A percentile compares a stretch with the other conserved stretches of the same genome.
These are phyloP conservation scores for Drosophila micromelanica DNA, from an alignment of 1,140 invertebrate genomes.

Conservation along the genomic window DNA sequence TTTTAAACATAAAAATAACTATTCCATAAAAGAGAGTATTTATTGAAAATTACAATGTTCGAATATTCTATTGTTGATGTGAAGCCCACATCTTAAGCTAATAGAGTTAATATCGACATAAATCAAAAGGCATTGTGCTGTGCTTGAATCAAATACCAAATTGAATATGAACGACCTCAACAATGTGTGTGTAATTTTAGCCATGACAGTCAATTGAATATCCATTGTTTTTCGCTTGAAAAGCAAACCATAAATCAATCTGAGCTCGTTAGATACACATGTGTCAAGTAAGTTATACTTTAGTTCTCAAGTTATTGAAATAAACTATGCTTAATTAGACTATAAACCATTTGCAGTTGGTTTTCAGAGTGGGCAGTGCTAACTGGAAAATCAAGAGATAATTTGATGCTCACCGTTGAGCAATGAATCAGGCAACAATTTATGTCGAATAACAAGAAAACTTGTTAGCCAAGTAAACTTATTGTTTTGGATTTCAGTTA, in stretches of 20 bases:
- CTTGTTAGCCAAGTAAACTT: conserved; percentile 20
- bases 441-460: conserved; percentile 22
- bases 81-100: neutral
- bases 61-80: neutral
- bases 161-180: conserved; percentile 43
- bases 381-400: neutral
- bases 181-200: conserved; percentile 53
- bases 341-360: neutral
- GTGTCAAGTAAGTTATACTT: neutral
- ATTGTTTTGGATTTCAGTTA: conserved; percentile 22
- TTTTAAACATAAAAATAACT: too few relatives aligned
- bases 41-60: neutral
- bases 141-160: neutral
- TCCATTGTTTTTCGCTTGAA: conserved; percentile 46
- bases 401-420: neutral
- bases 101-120: neutral
- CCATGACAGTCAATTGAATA: conserved; percentile 48
- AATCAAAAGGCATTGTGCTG: conserved; percentile 2
- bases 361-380: too few relatives aligned
- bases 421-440: conserved; percentile 15
- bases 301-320: neutral
- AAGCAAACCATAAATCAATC: conserved; percentile 35
- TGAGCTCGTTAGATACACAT: neutral
- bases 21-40: too few relatives aligned
- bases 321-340: neutral